Conservation (phyloP, 2,797 vertebrate species). For the Tympanoctomys barrerae region DNA sequence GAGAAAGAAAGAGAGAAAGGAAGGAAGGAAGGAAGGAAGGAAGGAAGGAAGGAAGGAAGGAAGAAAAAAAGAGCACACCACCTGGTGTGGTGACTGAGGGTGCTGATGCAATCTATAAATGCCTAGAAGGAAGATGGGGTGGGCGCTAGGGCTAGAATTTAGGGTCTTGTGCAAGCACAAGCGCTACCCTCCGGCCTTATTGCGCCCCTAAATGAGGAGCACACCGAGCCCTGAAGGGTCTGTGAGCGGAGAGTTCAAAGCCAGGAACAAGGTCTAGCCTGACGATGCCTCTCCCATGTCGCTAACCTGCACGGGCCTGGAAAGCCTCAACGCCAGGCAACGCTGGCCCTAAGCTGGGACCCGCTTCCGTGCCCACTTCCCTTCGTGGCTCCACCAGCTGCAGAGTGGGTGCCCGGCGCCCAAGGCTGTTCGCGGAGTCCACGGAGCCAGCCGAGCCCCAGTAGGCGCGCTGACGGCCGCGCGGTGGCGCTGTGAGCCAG, state of each 20-base stretch:
- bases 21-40: too few species aligned
- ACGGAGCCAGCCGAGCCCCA: accelerated
- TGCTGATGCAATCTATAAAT: neutral
- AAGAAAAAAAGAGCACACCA: too few species aligned
- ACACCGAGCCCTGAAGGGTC: neutral
- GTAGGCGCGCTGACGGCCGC: conserved; percentile 49
- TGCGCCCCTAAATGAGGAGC: neutral
- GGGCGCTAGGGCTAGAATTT: neutral
- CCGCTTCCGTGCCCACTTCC: neutral
- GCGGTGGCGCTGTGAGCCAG: conserved; percentile 80
- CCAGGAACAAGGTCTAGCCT: neutral
- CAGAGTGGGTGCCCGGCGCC: too few species aligned
- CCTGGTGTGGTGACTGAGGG: neutral
- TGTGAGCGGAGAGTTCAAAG: neutral
- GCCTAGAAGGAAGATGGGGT: neutral
- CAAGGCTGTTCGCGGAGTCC: neutral
- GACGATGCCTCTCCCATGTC: neutral
- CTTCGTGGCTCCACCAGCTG: neutral
- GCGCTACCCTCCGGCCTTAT: neutral
- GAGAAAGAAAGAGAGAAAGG: too few species aligned
- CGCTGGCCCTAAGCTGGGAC: neutral
- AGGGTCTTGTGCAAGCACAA: neutral
- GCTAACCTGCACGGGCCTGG: neutral
- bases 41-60: too few species aligned
- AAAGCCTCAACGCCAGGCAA: neutral